These are phyloP conservation scores for Chromoteleia sp. DNA, from an alignment of 2,888 invertebrate genomes.

Conservation along the genomic window DNA sequence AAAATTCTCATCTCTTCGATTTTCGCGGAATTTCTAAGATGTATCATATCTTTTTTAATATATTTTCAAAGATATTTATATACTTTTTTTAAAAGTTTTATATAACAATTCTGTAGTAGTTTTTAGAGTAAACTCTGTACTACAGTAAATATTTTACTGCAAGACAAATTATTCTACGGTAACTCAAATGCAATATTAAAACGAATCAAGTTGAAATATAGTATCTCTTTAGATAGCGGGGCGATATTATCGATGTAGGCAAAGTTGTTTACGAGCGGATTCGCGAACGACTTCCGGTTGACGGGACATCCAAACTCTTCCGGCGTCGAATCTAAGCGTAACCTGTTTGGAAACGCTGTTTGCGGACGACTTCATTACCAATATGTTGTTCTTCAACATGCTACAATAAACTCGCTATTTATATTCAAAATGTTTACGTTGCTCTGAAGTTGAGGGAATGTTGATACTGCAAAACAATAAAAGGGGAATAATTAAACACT, in stretches of 20 bases:
- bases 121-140: too few species aligned
- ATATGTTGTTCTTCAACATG: conserved; percentile 6
- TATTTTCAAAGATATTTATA: too few species aligned
- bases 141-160: too few species aligned
- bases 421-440: conserved; percentile 13
- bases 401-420: conserved; percentile 10
- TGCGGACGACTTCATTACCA: conserved; percentile 22
- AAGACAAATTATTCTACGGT: too few species aligned
- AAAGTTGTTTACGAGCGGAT: conserved; percentile 12
- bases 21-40: too few species aligned
- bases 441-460: conserved; percentile 1
- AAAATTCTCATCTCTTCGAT: too few species aligned
- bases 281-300: conserved; percentile 55
- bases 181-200: too few species aligned
- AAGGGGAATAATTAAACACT: background rate
- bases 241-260: conserved; percentile 20
- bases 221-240: background rate
- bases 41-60: too few species aligned
- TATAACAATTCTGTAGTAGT: too few species aligned
- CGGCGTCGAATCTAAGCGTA: conserved; percentile 23
- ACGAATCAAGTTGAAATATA: too few species aligned
- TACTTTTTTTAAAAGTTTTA: too few species aligned
- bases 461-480: background rate
- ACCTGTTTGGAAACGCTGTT: conserved; percentile 30
- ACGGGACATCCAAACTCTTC: conserved; percentile 50